phyloP scores from a whole-genome alignment of 2,113 vertebrate species.

The Cichladusa arquata region DNA sequence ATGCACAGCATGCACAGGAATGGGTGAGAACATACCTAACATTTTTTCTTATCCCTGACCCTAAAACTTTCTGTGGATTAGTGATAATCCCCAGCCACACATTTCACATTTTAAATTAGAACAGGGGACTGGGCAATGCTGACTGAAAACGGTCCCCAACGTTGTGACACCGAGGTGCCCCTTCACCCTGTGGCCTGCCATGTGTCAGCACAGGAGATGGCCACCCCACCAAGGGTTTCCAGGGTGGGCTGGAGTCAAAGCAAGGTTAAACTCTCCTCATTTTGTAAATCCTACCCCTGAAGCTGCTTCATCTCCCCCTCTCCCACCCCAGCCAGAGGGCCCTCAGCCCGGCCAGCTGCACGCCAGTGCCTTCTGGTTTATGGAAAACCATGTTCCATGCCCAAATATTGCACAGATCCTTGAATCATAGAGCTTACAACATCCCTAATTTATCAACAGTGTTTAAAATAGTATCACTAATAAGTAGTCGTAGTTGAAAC shows the following conservation, averaged over 20 bases:
- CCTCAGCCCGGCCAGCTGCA: neutral
- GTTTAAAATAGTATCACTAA: neutral
- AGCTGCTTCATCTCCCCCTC: neutral
- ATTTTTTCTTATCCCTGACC: neutral
- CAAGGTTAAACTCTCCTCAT: neutral
- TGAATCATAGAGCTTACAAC: neutral
- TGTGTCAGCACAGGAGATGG: accelerated
- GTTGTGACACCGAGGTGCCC: neutral
- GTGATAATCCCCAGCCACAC: neutral
- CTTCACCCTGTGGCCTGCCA: accelerated
- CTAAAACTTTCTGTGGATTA: neutral
- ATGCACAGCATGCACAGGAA: neutral
- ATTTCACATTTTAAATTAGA: neutral
- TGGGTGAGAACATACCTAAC: neutral
- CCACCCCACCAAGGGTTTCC: accelerated
- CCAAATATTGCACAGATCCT: neutral
- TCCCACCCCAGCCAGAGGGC: neutral
- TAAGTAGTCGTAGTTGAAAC: neutral
- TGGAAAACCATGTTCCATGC: neutral
- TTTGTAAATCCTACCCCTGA: neutral
- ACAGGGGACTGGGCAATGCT: neutral
- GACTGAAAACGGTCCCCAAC: neutral
- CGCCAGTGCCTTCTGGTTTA: neutral
- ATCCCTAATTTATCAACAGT: neutral
- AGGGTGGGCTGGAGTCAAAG: neutral